A percentile compares a stretch with the other conserved stretches of the same genome.
These are phyloP conservation scores for Bovichtus variegatus DNA, from an alignment of 2,797 vertebrate genomes.

Conservation along the genomic window DNA sequence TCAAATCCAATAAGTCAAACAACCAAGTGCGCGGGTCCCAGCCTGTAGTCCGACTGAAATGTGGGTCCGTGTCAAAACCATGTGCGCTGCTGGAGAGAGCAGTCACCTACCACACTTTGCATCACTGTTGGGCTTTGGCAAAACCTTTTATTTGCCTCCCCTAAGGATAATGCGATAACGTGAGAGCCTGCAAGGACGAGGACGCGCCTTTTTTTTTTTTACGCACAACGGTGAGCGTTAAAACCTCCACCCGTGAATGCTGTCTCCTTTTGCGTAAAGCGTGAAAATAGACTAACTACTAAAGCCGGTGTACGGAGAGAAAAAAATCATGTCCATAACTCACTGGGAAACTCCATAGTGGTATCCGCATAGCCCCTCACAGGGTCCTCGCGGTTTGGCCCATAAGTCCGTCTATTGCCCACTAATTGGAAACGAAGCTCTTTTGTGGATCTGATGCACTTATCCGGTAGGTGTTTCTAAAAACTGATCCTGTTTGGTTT, in stretches of 20 bases:
- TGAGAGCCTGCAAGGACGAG: conserved; percentile 55
- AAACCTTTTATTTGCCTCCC: conserved; percentile 81
- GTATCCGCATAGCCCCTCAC: conserved; percentile 80
- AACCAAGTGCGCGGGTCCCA: conserved; percentile 35
- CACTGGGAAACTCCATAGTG: conserved; percentile 87
- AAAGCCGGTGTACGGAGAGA: conserved; percentile 61
- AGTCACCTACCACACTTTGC: conserved; percentile 63
- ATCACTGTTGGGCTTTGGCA: conserved; percentile 77
- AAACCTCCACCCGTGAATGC: conserved; percentile 67
- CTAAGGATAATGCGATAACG: conserved; percentile 70
- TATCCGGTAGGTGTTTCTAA: conserved; percentile 88
- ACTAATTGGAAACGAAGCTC: conserved; percentile 87
- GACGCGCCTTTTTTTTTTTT: conserved; percentile 74
- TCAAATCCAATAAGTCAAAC: conserved; percentile 38
- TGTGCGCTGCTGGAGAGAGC: conserved; percentile 49
- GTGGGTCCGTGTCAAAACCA: conserved; percentile 29
- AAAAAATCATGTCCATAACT: conserved; percentile 77
- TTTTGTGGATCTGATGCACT: conserved; percentile 86
- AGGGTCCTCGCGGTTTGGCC: conserved; percentile 79
- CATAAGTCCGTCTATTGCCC: conserved; percentile 83
- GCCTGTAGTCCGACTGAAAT: conserved; percentile 24
- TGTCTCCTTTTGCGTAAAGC: conserved; percentile 62
- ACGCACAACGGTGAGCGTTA: conserved; percentile 64
- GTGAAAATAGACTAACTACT: conserved; percentile 58
- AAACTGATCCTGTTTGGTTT: conserved; percentile 79